Percentiles rank a stretch among this genome's conserved stretches.
These are phyloP conservation scores for Muscidifurax raptorellus DNA, from an alignment of 1,140 invertebrate genomes.

Conservation along the genomic window DNA sequence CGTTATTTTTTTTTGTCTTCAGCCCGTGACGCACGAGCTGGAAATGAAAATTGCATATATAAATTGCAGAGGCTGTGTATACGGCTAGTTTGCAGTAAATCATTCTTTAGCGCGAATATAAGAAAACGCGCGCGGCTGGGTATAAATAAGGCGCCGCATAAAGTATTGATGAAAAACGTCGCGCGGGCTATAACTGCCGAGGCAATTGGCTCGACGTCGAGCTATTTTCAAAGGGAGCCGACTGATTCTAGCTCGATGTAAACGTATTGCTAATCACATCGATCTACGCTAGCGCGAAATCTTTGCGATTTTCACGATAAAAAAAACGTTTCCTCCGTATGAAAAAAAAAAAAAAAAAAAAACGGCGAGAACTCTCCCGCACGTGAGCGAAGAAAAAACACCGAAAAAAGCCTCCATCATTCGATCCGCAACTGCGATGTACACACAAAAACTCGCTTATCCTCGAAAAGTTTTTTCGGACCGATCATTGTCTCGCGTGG, in stretches of 20 bases:
- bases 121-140: neutral
- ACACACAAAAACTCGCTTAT: conserved; percentile 31
- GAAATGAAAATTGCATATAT: neutral
- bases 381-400: neutral
- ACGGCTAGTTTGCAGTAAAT: neutral
- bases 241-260: neutral
- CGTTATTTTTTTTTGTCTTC: neutral
- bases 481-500: conserved; percentile 2
- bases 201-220: neutral
- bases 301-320: neutral
- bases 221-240: neutral
- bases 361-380: neutral
- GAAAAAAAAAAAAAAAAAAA: neutral
- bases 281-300: neutral
- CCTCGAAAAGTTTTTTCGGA: conserved; percentile 21
- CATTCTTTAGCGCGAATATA: neutral
- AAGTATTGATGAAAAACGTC: neutral
- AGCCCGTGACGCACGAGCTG: neutral
- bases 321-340: too few species aligned
- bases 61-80: too few species aligned
- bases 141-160: neutral
- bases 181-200: neutral
- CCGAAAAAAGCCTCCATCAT: neutral
- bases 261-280: neutral
- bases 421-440: neutral